These are phyloP conservation scores for Ochropleura leucogaster DNA, from an alignment of 2,888 invertebrate species.

Conservation along the genomic window DNA sequence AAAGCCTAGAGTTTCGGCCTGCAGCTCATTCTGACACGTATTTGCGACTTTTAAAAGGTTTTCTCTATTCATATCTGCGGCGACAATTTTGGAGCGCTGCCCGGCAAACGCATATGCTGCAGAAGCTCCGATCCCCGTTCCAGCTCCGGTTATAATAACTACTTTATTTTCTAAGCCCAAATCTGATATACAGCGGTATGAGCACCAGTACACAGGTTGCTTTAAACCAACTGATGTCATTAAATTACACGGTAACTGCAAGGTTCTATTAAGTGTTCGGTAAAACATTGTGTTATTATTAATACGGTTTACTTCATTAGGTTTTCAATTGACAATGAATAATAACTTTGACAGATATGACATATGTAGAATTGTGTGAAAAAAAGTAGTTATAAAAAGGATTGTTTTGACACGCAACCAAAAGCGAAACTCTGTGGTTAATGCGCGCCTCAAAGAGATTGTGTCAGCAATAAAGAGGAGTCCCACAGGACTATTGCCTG, in stretches of 20 bases:
- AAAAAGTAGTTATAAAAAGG: too few relatives aligned
- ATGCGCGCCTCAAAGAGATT: too few relatives aligned
- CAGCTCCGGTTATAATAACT: slow-evolving; percentile 71
- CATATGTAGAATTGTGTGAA: background rate
- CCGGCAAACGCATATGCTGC: slow-evolving; percentile 67
- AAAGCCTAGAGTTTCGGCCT: slow-evolving; percentile 63
- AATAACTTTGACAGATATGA: background rate
- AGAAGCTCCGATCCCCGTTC: slow-evolving; percentile 73
- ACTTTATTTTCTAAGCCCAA: slow-evolving; percentile 69
- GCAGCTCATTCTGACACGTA: slow-evolving; percentile 50
- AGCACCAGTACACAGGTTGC: background rate
- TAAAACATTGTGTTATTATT: slow-evolving; percentile 1
- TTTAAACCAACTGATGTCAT: background rate
- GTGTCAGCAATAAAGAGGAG: too few relatives aligned
- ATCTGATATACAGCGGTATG: background rate
- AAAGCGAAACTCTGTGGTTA: too few relatives aligned
- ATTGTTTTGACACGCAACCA: too few relatives aligned
- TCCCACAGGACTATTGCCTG: too few relatives aligned
- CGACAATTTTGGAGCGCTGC: slow-evolving; percentile 70
- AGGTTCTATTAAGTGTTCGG: background rate
- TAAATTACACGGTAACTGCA: background rate
- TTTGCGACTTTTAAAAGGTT: slow-evolving; percentile 66
- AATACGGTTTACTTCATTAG: background rate
- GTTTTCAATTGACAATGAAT: background rate
- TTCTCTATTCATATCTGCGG: slow-evolving; percentile 67